A percentile compares a stretch with the other conserved stretches of the same genome.
These are phyloP conservation scores for Lucilia sericata DNA, from an alignment of 1,140 invertebrate species.

Conservation along the genomic window DNA sequence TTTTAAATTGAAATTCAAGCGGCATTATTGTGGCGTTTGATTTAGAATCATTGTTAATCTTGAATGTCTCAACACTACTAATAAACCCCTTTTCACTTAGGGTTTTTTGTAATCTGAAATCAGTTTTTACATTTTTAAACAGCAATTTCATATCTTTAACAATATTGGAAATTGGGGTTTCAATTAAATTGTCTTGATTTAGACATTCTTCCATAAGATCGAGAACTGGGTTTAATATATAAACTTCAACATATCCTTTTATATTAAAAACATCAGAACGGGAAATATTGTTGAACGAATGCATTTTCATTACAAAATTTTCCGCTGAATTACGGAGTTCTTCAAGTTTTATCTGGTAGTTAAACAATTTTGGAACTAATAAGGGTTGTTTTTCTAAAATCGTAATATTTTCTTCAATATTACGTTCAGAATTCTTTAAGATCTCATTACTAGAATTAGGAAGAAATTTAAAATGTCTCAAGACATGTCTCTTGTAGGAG, in stretches of 20 bases:
- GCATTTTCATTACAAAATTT: not conserved
- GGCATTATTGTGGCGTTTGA: constrained; percentile 7
- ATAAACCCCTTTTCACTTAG: not conserved
- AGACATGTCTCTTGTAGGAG: too few species aligned
- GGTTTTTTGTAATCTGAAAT: not conserved
- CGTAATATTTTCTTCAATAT: too few species aligned
- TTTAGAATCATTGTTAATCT: not conserved
- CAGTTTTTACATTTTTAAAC: not conserved
- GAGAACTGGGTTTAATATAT: not conserved
- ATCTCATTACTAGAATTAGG: too few species aligned
- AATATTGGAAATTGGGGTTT: not conserved
- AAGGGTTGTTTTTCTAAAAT: too few species aligned
- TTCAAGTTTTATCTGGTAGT: not conserved
- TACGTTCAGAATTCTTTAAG: too few species aligned
- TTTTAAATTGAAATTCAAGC: too few species aligned
- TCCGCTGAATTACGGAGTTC: not conserved
- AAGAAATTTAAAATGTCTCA: too few species aligned
- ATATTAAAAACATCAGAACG: not conserved
- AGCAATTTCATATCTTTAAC: not conserved
- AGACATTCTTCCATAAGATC: too few species aligned
- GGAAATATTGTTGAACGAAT: not conserved
- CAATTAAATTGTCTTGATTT: too few species aligned
- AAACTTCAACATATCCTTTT: not conserved
- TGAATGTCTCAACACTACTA: not conserved
- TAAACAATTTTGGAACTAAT: not conserved